These are phyloP conservation scores for Ptilodon capucinus DNA, from an alignment of 2,888 invertebrate genomes.

Conservation along the genomic window DNA sequence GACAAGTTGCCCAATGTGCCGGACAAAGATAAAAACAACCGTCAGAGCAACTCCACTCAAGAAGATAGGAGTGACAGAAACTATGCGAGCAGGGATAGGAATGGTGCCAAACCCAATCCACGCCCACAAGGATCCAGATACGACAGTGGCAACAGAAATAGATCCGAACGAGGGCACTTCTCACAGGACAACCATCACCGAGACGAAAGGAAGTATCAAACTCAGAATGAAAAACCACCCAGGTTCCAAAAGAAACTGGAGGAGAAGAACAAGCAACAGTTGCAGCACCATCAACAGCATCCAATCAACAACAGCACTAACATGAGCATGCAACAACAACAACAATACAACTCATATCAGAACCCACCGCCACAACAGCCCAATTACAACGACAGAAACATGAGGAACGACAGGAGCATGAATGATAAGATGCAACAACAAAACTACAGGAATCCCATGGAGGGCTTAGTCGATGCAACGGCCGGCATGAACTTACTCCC, in stretches of 20 bases:
- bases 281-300: slow-evolving; percentile 44
- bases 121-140: slow-evolving; percentile 61
- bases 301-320: slow-evolving; percentile 36
- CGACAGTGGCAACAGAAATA: slow-evolving; percentile 56
- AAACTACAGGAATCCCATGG: slow-evolving; percentile 57
- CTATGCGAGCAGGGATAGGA: slow-evolving; percentile 60
- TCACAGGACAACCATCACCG: slow-evolving; percentile 63
- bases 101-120: slow-evolving; percentile 56
- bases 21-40: slow-evolving; percentile 66
- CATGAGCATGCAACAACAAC: slow-evolving; percentile 49
- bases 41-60: slow-evolving; percentile 49
- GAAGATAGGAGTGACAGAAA: slow-evolving; percentile 63
- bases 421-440: slow-evolving; percentile 53
- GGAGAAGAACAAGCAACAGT: slow-evolving; percentile 70
- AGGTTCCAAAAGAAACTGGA: slow-evolving; percentile 83
- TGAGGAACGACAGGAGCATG: slow-evolving; percentile 52
- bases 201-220: slow-evolving; percentile 69
- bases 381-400: slow-evolving; percentile 58
- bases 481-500: slow-evolving; percentile 58
- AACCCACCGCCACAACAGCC: slow-evolving; percentile 43
- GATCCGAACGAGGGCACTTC: slow-evolving; percentile 62
- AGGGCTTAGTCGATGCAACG: slow-evolving; percentile 63
- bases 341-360: slow-evolving; percentile 58
- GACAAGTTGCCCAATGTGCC: slow-evolving; percentile 87
- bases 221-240: slow-evolving; percentile 82